Base-by-base conservation (phyloP, 2,888 invertebrate genomes). In the Hofmannophila pseudospretella region DNA sequence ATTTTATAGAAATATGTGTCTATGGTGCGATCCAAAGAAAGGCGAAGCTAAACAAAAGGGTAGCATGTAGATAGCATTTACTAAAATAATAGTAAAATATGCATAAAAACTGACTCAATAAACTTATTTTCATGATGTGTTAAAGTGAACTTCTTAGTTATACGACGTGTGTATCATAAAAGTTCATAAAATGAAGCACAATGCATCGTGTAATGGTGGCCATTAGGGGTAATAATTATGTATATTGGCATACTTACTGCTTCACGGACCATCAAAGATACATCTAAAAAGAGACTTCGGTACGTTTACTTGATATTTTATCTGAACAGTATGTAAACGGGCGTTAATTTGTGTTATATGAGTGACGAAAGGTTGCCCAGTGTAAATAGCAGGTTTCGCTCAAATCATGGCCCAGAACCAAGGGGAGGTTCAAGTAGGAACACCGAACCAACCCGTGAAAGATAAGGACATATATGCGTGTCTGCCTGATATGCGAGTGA, bases 11-110 rank as follows among this genome's bases (percentile, higher is more conserved):
- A 55, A 27, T 46, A 38, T 48, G 78, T 77, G 74, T 86, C 75
- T 85, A 80, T 86, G 84, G 68, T 65, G 45, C 45, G 58, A 71
- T 61, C 74, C 64, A 82, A 86, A 84, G 86, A 85, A 86, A 84
- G 86, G 85, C 73, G 86, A 86, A 86, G 86, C 86, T 86, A 86
- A 86, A 86, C 86, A 86, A 86, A 85, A 85, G 86, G 78, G 56
- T 82, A 80, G 72, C 75, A 82, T 86, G 82, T 82, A 77, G 75
- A 74, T 78, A 81, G 72, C 73, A 67, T 82, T 82, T 80, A 73
- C 64, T 73, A 67, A 75, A 71, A 63, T 70, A 69, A 49, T 64
- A 64, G 63, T 67, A 62, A 68, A 73, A 52, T 65, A 67, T 51
- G 63, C 52, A 46, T 61, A 62, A 62, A 65, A 67, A 69, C 48